Percentiles rank a stretch among this genome's conserved stretches.
Evolutionary conservation across 2,888 invertebrate genomes (phyloP).

Genomic region (Agrochola litura): DNA sequence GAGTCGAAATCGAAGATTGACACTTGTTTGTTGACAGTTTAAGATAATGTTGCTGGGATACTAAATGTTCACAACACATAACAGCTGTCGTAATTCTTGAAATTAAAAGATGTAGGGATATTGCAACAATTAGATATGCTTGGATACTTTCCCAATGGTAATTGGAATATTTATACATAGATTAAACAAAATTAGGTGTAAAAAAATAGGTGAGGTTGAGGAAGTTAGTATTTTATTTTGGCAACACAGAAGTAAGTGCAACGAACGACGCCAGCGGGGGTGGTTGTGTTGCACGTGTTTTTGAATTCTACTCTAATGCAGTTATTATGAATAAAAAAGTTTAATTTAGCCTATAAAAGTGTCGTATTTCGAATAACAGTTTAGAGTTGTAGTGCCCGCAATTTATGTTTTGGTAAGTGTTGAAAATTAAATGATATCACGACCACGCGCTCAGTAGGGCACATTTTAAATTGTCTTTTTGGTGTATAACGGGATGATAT

Average conservation of each 20-base stretch:
- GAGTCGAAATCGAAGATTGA: not conserved
- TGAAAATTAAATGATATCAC: conserved; percentile 52
- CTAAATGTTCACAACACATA: not conserved
- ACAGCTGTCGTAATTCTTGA: not conserved
- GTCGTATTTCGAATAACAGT: conserved; percentile 42
- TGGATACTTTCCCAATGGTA: not conserved
- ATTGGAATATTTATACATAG: not conserved
- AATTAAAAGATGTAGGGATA: not conserved
- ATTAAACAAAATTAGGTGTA: not conserved
- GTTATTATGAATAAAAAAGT: conserved; percentile 69
- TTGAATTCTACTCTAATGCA: conserved; percentile 65
- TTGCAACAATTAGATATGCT: not conserved
- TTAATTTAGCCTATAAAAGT: conserved; percentile 52
- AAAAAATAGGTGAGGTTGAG: not conserved
- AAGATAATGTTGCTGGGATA: conserved; percentile 41
- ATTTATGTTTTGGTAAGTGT: conserved; percentile 78
- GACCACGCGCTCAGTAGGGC: conserved; percentile 78
- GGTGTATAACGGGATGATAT: conserved; percentile 32
- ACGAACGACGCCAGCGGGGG: conserved; percentile 74
- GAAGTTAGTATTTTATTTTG: conserved; percentile 33
- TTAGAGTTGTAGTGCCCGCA: conserved; percentile 51
- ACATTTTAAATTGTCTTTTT: conserved; percentile 68
- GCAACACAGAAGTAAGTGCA: conserved; percentile 71
- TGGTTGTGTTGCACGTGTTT: conserved; percentile 77
- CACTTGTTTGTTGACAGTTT: conserved; percentile 25